phyloP scores from a whole-genome alignment of 2,888 invertebrate species.

The Auanema freiburgensis region DNA sequence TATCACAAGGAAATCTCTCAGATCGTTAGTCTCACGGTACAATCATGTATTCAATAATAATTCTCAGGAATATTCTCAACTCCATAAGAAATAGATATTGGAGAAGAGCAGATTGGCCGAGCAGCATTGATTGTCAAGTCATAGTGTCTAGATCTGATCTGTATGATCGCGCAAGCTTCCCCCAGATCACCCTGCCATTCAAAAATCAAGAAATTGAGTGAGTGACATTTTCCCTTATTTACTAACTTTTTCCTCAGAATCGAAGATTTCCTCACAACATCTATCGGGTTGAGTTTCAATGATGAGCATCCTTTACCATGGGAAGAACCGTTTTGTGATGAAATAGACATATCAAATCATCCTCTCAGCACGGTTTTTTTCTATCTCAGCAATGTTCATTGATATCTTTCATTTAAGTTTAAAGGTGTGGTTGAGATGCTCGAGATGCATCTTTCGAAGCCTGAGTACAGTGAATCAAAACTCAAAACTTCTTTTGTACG shows the following conservation, averaged over 20 bases:
- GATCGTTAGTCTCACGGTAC: not conserved
- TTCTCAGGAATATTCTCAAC: not conserved
- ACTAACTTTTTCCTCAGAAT: conserved; percentile 60
- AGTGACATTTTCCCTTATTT: conserved; percentile 16
- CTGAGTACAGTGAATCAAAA: conserved; percentile 22
- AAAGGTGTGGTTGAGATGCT: not conserved
- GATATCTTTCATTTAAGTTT: not conserved
- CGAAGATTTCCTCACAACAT: conserved; percentile 71
- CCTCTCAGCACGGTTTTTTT: conserved; percentile 13
- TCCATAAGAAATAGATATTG: conserved; percentile 26
- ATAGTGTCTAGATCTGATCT: conserved; percentile 41
- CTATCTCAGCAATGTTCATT: not conserved
- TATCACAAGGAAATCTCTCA: not conserved
- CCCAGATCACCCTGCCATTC: conserved; percentile 74
- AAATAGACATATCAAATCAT: conserved; percentile 16
- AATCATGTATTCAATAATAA: not conserved
- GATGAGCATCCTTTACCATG: conserved; percentile 77
- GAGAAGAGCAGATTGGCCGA: conserved; percentile 50
- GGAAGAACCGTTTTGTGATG: conserved; percentile 76
- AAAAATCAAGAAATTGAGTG: conserved; percentile 75
- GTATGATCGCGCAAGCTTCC: conserved; percentile 65
- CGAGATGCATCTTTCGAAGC: conserved; percentile 13
- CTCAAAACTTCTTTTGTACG: conserved; percentile 39
- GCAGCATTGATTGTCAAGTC: conserved; percentile 40
- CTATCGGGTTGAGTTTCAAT: conserved; percentile 72